Percentiles rank a stretch among this genome's conserved stretches.
These are phyloP conservation scores for Dastarcus helophoroides DNA, from an alignment of 2,888 invertebrate species.

Conservation along the genomic window DNA sequence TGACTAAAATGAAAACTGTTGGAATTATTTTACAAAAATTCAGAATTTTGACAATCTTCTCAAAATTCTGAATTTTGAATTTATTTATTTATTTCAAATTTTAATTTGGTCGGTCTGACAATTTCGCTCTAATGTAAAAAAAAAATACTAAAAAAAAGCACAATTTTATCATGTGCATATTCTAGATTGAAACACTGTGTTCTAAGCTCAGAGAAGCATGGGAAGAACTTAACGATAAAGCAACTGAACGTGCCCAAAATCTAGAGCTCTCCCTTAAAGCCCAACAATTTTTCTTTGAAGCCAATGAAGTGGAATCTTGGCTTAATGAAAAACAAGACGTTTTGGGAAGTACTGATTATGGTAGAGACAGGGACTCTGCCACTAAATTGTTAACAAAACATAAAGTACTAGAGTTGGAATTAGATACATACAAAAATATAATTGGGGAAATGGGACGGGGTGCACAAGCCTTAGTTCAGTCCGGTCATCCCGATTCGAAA, in stretches of 20 bases:
- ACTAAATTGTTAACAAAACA: constrained; percentile 90
- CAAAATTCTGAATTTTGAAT: too few relatives aligned
- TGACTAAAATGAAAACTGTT: too few relatives aligned
- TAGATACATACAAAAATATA: constrained; percentile 85
- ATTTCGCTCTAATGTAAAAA: too few relatives aligned
- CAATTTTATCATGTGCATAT: too few relatives aligned
- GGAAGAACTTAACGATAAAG: constrained; percentile 59
- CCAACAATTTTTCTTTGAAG: constrained; percentile 87
- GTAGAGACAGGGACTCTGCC: constrained; percentile 81
- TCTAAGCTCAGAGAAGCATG: constrained; percentile 60
- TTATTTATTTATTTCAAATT: constrained; percentile 1
- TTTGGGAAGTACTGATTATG: constrained; percentile 72
- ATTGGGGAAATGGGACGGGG: constrained; percentile 87
- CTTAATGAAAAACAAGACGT: constrained; percentile 76
- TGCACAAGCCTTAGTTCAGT: constrained; percentile 67
- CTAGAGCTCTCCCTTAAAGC: constrained; percentile 79
- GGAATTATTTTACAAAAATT: too few relatives aligned
- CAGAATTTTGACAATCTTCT: too few relatives aligned
- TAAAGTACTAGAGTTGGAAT: constrained; percentile 81
- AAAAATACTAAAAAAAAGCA: too few relatives aligned
- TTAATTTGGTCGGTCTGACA: too few relatives aligned
- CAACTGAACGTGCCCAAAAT: constrained; percentile 59
- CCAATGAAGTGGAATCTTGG: constrained; percentile 88
- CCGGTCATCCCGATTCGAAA: constrained; percentile 74
- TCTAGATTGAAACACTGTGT: constrained; percentile 66